Evolutionary conservation across 1,140 invertebrate genomes (phyloP), one percentile per base, ranked within the genome.

Genomic region (Ceratina australensis): DNA sequence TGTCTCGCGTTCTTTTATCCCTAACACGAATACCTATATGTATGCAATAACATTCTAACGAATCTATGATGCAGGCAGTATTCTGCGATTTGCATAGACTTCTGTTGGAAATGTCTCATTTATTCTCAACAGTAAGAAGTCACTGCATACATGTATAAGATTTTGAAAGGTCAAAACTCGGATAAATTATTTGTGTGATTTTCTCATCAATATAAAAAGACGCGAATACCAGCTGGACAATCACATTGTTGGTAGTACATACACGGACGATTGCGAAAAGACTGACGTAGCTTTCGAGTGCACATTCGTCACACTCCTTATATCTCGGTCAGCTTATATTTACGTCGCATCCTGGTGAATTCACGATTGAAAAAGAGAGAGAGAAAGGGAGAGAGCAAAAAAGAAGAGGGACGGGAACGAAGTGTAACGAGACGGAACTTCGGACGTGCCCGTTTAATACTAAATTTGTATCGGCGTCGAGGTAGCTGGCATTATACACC

Each of bases 391-490:
- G n/a, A n/a, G n/a, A n/a, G n/a, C n/a, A n/a, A n/a, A n/a, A n/a
- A n/a, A n/a, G n/a, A 60, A 50, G 12, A 10, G 65, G 20, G 33
- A 50, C n/a, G 10, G 65, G 20, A 61, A 50, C 50, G 28, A 15
- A 42, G 33, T 54, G 68, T 78, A 71, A 71, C 69, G 76, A 78
- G 60, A 72, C 42, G 69, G 60, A 71, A 63, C 49, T 49, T 56
- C 13, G 68, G 50, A 78, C 75, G 75, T 63, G 42, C 72, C 59
- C 67, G 24, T 78, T 78, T 76, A 76, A 72, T 64, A 71, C 59
- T 72, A 78, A 78, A 78, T 78, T 78, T 78, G 75, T 78, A 78
- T 72, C 57, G 50, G 20, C 75, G 68, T 78, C 75, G 63, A 28
- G 33, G 16, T 18, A 47, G 20, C 49, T 59, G 60, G 59, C 75